Conservation (phyloP, 2,797 vertebrate genomes). For the Lycodopsis pacificus region DNA sequence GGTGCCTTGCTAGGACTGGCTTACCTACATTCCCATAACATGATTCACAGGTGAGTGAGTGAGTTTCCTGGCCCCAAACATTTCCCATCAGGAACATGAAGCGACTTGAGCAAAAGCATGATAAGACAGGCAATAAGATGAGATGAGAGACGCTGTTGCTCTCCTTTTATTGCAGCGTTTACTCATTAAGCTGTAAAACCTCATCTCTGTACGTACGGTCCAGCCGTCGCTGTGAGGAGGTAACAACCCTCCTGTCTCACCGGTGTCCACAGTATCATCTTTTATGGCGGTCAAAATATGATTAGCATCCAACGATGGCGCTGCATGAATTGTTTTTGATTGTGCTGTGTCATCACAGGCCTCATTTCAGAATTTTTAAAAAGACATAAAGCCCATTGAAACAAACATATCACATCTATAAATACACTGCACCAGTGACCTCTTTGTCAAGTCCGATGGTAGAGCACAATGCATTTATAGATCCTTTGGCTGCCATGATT, state of each 20-base stretch:
- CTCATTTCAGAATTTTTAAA: conserved; percentile 1
- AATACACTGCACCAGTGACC: neutral
- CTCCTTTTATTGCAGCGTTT: conserved; percentile 35
- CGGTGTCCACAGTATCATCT: conserved; percentile 8
- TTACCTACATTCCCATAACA: conserved; percentile 97
- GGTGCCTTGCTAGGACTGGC: conserved; percentile 99
- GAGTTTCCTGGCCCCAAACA: neutral
- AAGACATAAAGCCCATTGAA: neutral
- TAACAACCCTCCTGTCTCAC: conserved; percentile 19
- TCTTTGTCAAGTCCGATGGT: neutral
- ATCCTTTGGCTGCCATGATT: neutral
- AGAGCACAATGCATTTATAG: neutral
- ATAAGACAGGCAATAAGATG: conserved; percentile 1
- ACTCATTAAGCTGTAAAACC: conserved; percentile 48
- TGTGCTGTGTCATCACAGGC: neutral
- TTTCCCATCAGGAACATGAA: conserved; percentile 39
- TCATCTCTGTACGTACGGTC: neutral
- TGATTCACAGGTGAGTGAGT: conserved; percentile 94
- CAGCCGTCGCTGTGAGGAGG: neutral
- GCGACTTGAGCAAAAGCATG: neutral
- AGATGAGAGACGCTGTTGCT: conserved; percentile 3
- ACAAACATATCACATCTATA: conserved; percentile 1
- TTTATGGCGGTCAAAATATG: conserved; percentile 21
- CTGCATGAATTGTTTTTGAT: neutral
- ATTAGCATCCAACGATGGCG: conserved; percentile 9